Conservation (phyloP, 2,888 invertebrate genomes). For the Pristionchus arcanus region DNA sequence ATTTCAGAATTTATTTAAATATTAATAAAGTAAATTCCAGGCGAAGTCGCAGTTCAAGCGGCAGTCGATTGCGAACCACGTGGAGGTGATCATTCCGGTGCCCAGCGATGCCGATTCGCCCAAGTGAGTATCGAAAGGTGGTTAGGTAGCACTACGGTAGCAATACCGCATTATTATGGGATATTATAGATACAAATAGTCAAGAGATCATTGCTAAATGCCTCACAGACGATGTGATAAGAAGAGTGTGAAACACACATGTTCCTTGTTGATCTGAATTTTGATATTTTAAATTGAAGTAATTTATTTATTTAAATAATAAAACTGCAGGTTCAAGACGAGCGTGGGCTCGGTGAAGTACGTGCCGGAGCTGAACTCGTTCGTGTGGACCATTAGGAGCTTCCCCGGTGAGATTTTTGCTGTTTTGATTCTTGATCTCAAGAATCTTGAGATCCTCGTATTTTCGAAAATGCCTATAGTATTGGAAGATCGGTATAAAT, state of each 20-base stretch:
- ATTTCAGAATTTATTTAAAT: neutral
- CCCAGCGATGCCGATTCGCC: conserved; percentile 98
- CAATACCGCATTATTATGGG: too few relatives aligned
- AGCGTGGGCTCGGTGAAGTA: conserved; percentile 95
- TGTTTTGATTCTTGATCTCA: too few relatives aligned
- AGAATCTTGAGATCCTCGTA: too few relatives aligned
- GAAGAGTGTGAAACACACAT: neutral
- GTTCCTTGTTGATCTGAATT: too few relatives aligned
- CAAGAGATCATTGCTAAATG: neutral
- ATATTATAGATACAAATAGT: too few relatives aligned
- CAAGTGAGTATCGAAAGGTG: conserved; percentile 83
- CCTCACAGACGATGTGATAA: neutral
- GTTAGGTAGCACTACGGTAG: too few relatives aligned
- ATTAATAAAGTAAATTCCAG: conserved; percentile 71
- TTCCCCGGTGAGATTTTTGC: conserved; percentile 65
- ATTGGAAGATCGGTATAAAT: too few relatives aligned
- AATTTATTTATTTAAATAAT: too few relatives aligned
- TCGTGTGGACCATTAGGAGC: conserved; percentile 87
- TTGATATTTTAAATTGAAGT: too few relatives aligned
- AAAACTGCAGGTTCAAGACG: conserved; percentile 60
- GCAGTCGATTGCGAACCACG: conserved; percentile 97
- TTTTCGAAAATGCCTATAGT: too few relatives aligned
- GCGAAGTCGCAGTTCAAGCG: conserved; percentile 98
- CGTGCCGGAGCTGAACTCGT: conserved; percentile 95
- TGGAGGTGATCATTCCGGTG: conserved; percentile 96